These are phyloP conservation scores for Homalodisca vitripennis DNA, from an alignment of 1,140 invertebrate genomes.

Conservation along the genomic window DNA sequence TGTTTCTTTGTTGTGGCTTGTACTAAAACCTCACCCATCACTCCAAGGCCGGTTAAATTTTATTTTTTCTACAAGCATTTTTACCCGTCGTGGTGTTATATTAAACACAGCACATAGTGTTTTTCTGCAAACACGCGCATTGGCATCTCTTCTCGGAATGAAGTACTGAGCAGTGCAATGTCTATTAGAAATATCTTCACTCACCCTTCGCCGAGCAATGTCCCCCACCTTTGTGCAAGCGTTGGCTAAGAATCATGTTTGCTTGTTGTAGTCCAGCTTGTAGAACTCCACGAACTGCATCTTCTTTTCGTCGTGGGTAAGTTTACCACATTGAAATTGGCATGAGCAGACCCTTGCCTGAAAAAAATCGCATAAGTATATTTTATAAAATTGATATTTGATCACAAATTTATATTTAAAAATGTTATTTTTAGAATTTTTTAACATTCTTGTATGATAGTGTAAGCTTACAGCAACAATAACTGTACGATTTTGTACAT, in stretches of 20 bases:
- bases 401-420: background rate
- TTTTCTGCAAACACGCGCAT: constrained; percentile 10
- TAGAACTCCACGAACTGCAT: background rate
- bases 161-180: constrained; percentile 12
- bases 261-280: background rate
- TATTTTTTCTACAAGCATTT: constrained; percentile 26
- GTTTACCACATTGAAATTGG: background rate
- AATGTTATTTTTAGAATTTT: background rate
- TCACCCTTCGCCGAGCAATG: constrained; percentile 36
- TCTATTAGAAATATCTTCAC: constrained; percentile 1
- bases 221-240: constrained; percentile 40
- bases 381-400: background rate
- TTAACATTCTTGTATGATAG: background rate
- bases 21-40: background rate
- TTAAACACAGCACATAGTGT: constrained; percentile 21
- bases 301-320: background rate
- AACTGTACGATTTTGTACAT: no score
- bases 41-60: constrained; percentile 13
- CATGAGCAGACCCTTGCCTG: background rate
- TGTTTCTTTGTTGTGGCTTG: no score
- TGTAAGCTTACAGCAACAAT: no score
- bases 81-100: constrained; percentile 24
- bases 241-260: constrained; percentile 7
- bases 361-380: background rate
- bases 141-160: constrained; percentile 15